These are phyloP conservation scores for Colostygia pectinataria DNA, from an alignment of 2,888 invertebrate genomes.

Conservation along the genomic window DNA sequence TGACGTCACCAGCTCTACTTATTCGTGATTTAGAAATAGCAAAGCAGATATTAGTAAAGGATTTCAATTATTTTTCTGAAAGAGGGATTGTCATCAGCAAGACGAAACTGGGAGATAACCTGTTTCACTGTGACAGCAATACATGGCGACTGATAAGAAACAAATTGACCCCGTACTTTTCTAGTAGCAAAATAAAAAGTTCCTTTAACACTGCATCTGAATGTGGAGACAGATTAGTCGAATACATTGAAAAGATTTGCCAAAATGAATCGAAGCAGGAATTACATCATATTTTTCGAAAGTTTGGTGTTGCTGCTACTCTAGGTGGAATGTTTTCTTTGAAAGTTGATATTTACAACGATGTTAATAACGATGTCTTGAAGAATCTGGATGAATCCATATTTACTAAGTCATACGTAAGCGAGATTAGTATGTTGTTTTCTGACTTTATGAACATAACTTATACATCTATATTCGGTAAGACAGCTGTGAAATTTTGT, in stretches of 20 bases:
- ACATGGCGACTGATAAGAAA: too few relatives aligned
- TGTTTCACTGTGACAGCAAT: constrained; percentile 26
- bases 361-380: neutral
- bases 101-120: constrained; percentile 41
- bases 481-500: too few relatives aligned
- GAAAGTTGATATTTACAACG: neutral
- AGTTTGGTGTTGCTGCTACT: constrained; percentile 8
- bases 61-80: constrained; percentile 46
- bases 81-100: constrained; percentile 45
- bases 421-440: neutral
- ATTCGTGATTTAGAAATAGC: constrained; percentile 48
- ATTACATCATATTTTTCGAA: neutral
- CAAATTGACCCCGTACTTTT: too few relatives aligned
- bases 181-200: too few relatives aligned
- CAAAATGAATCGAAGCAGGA: neutral
- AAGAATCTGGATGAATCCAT: neutral
- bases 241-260: neutral
- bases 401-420: neutral
- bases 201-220: constrained; percentile 39
- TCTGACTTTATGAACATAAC: neutral
- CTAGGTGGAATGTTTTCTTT: neutral
- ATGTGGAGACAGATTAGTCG: constrained; percentile 31
- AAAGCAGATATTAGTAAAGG: constrained; percentile 46
- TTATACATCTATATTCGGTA: constrained; percentile 29
- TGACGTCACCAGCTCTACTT: constrained; percentile 40